Base-by-base conservation (phyloP, 2,797 vertebrate genomes). In the Rhincodon typus region DNA sequence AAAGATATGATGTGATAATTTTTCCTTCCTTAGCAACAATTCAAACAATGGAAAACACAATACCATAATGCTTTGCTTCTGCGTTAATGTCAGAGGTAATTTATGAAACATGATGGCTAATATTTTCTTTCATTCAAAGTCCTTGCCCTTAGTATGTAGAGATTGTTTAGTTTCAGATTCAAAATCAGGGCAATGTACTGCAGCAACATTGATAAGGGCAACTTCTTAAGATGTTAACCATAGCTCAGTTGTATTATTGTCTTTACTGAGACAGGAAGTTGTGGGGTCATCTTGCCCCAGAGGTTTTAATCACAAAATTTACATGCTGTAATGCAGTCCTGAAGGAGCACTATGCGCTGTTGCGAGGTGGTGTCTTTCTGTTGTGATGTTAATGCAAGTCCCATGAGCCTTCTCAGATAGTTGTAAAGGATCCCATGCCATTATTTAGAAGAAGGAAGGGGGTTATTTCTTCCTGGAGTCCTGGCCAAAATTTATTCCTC, bases 21-120 rank as follows among this genome's bases (percentile, higher is more conserved):
- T 91, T 95, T 77, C 70, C 46, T 95, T 95, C 94, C 67, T 77
- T 95, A 57, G 70, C 94, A 77, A 77, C 94, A 50, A 50, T 50
- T 17, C 50, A 95, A 95, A 95, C 94, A 74, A 95, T 95, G 30
- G 27, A 53, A 74, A 95, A 95, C 70, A 94, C 66, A 69, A 8
- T n/a, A n/a, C 62, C 62, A 93, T 67, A 25, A 67, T 67, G 87
- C 50, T 90, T 90, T 90, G 57, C 34, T 57, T 90, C 87, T 90
- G 30, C n/a, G 53, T 62, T 62, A 62, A 66, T 90, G 90, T 23
- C 38, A 93, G 62, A 42, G 25, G 8, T 69, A 5, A 67, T 67
- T 93, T 42, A 69, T 42, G 38, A 69, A 42, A 93, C 90, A 25
- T 12, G 38, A n/a, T 23, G 6, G 62, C n/a, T 25, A 69, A 93